Percentiles rank a stretch among this genome's conserved stretches.
Conservation (phyloP, 2,113 vertebrate genomes). For the Tenrec ecaudatus region DNA sequence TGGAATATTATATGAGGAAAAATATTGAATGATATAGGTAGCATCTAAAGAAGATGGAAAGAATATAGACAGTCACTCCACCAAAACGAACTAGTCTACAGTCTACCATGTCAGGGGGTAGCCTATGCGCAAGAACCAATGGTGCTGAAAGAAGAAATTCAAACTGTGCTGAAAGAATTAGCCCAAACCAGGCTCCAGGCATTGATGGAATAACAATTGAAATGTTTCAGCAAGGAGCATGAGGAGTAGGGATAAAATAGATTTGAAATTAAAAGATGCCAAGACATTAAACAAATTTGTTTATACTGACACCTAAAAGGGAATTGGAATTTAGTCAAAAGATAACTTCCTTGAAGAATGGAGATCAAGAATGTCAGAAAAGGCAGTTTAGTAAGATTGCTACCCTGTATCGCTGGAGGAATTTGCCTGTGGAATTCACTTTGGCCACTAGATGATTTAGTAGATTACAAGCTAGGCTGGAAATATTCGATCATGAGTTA, state of each 20-base stretch:
- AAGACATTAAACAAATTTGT: conserved; percentile 14
- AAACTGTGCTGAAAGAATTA: no score
- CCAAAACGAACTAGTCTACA: no score
- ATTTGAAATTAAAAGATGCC: neutral
- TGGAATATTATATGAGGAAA: no score
- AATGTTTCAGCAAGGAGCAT: no score
- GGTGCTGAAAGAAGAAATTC: no score
- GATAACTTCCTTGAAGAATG: neutral
- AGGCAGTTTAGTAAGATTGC: neutral
- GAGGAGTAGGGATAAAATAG: neutral
- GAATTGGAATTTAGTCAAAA: conserved; percentile 7
- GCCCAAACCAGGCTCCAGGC: no score
- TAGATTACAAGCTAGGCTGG: conserved; percentile 45
- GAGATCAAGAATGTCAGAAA: conserved; percentile 1
- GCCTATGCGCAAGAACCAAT: no score
- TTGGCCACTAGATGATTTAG: neutral
- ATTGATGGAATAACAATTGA: no score
- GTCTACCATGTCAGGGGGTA: no score
- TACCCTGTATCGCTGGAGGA: accelerated
- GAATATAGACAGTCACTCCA: no score
- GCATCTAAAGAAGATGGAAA: no score
- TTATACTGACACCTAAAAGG: neutral
- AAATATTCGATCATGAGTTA: conserved; percentile 63
- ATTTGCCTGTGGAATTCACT: neutral
- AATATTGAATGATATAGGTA: no score